A percentile compares a stretch with the other conserved stretches of the same genome.
phyloP scores from a whole-genome alignment of 1,140 invertebrate species.

The Melipona quadrifasciata region DNA sequence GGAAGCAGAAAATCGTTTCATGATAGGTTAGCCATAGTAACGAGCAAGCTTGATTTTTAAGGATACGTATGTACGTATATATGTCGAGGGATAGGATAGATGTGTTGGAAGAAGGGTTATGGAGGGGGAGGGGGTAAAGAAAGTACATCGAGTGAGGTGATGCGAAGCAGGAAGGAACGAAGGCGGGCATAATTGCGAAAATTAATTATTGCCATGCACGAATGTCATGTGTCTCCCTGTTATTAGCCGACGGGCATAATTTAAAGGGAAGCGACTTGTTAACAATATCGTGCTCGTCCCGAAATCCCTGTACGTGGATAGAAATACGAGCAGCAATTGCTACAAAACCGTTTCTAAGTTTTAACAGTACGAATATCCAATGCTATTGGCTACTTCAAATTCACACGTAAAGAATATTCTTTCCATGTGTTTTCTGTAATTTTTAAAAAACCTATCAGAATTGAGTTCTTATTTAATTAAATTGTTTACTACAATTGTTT shows the following conservation, averaged over 20 bases:
- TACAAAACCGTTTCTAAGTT: not conserved
- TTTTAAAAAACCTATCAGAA: rapidly evolving
- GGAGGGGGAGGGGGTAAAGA: not conserved
- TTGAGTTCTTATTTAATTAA: not conserved
- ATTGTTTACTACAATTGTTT: not conserved
- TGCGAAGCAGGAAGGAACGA: slow-evolving; percentile 46
- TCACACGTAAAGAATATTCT: not conserved
- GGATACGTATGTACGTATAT: not conserved
- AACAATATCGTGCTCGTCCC: slow-evolving; percentile 74
- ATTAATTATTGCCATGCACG: slow-evolving; percentile 80
- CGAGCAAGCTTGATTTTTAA: not conserved
- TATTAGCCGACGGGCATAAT: slow-evolving; percentile 79
- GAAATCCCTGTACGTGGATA: slow-evolving; percentile 38
- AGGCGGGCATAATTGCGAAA: slow-evolving; percentile 76
- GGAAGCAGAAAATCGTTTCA: slow-evolving; percentile 60
- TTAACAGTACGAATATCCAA: not conserved
- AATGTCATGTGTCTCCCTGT: slow-evolving; percentile 78
- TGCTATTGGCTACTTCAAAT: not conserved
- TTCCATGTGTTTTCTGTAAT: not conserved
- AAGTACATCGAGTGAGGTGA: slow-evolving; percentile 24
- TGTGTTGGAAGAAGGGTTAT: not conserved
- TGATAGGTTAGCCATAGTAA: not conserved
- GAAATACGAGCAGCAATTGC: not conserved
- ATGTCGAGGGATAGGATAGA: not conserved
- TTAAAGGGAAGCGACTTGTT: slow-evolving; percentile 77